Conservation (phyloP, 2,888 invertebrate species). For the Ctena decussata region DNA sequence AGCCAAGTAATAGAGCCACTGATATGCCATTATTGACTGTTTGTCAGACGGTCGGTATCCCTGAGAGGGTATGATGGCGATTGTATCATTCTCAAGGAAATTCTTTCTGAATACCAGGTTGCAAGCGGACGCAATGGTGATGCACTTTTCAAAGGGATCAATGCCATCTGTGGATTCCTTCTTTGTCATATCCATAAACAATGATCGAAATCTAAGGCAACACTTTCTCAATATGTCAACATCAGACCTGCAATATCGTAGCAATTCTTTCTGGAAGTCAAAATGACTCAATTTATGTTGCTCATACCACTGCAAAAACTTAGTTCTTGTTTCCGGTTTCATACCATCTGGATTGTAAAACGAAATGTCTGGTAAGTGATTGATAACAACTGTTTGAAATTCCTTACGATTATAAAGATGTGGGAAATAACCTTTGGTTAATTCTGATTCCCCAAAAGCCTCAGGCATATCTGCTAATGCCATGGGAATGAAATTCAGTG, state of each 20-base stretch:
- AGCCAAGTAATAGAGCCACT: not conserved
- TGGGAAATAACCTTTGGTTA: not conserved
- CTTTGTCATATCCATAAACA: not conserved
- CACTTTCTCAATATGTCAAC: constrained; percentile 47
- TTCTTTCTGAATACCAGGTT: not conserved
- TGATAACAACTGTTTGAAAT: not conserved
- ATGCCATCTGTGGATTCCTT: not conserved
- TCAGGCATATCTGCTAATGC: not conserved
- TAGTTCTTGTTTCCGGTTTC: constrained; percentile 8
- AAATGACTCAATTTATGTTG: constrained; percentile 7
- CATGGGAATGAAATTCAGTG: not conserved
- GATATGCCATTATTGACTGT: not conserved
- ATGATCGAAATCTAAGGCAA: constrained; percentile 36
- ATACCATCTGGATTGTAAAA: not conserved
- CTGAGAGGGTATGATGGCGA: not conserved
- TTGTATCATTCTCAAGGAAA: not conserved
- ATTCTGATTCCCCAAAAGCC: not conserved
- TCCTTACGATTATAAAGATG: not conserved
- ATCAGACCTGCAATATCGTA: constrained; percentile 50
- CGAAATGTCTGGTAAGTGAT: not conserved
- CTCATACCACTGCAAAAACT: constrained; percentile 46
- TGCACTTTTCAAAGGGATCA: not conserved
- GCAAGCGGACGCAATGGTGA: not conserved
- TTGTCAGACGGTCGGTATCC: not conserved
- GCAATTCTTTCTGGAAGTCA: constrained; percentile 56